Evolutionary conservation across 2,888 invertebrate genomes (phyloP).

Genomic region (Andrena minutula): DNA sequence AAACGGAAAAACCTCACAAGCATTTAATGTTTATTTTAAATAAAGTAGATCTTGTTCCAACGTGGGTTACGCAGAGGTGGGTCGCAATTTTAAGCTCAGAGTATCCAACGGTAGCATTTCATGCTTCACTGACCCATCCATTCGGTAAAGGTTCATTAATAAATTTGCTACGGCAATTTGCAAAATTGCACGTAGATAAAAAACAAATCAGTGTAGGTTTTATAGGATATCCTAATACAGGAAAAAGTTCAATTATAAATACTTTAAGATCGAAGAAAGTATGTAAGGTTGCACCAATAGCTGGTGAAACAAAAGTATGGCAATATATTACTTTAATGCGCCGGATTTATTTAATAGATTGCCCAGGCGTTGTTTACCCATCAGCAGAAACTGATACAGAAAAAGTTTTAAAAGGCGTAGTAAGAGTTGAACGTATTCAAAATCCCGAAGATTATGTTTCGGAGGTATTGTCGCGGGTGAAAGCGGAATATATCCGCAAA

Average conservation of each 20-base stretch:
- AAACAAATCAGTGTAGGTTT: constrained; percentile 99
- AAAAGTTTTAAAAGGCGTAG: constrained; percentile 98
- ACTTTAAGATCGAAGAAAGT: constrained; percentile 98
- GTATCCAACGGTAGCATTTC: constrained; percentile 99
- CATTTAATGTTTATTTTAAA: constrained; percentile 98
- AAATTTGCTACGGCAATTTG: constrained; percentile 97
- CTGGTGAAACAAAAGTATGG: constrained; percentile 99
- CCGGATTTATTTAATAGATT: constrained; percentile 98
- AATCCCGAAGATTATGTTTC: constrained; percentile 98
- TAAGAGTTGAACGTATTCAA: constrained; percentile 97
- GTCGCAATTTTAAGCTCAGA: constrained; percentile 96
- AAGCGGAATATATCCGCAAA: constrained; percentile 94
- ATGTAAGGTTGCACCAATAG: constrained; percentile 99
- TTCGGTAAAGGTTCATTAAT: constrained; percentile 99
- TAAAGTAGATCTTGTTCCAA: constrained; percentile 98
- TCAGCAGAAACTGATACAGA: constrained; percentile 97
- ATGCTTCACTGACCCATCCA: constrained; percentile 99
- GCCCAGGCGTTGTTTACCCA: constrained; percentile 99
- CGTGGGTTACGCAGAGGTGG: constrained; percentile 99
- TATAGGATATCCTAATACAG: constrained; percentile 99
- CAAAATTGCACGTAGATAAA: constrained; percentile 97
- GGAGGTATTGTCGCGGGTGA: constrained; percentile 94
- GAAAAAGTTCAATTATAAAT: constrained; percentile 99
- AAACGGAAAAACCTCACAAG: constrained; percentile 98
- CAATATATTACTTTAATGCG: constrained; percentile 99